phyloP scores from a whole-genome alignment of 2,797 vertebrate genomes.

The Allenopithecus nigroviridis region DNA sequence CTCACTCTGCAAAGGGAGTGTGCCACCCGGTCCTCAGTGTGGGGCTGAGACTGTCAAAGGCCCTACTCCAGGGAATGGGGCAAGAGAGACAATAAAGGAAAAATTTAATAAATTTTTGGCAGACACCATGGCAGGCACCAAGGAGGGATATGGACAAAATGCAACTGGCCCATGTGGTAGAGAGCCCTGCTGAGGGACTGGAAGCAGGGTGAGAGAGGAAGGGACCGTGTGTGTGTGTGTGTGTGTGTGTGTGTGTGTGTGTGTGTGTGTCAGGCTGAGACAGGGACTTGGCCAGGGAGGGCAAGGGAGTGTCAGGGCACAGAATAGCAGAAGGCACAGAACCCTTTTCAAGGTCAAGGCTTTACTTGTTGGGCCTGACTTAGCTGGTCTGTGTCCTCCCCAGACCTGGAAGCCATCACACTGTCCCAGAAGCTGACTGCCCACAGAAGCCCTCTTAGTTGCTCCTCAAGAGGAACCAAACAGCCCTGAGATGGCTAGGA shows the following conservation, averaged over 20 bases:
- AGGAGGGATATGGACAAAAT: background rate
- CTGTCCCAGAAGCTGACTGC: background rate
- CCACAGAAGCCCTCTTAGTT: background rate
- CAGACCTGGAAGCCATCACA: background rate
- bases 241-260: background rate
- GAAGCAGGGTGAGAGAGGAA: background rate
- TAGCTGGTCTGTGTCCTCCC: background rate
- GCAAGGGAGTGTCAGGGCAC: no score
- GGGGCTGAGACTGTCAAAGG: background rate
- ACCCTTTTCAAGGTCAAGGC: slow-evolving; percentile 46
- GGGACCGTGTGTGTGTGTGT: background rate
- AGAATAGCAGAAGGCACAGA: background rate
- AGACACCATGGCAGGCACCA: background rate
- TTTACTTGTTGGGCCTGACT: background rate
- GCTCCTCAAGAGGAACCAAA: background rate
- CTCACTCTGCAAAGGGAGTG: background rate
- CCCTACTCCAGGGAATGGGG: background rate
- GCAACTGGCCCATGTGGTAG: background rate
- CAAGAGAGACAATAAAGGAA: background rate
- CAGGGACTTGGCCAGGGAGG: background rate
- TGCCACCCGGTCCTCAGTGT: background rate
- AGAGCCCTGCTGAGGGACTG: background rate
- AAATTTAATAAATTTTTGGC: background rate
- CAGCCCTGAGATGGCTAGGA: background rate
- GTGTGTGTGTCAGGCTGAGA: background rate